Conservation (phyloP, 2,113 vertebrate genomes). For the Gila orcuttii region DNA sequence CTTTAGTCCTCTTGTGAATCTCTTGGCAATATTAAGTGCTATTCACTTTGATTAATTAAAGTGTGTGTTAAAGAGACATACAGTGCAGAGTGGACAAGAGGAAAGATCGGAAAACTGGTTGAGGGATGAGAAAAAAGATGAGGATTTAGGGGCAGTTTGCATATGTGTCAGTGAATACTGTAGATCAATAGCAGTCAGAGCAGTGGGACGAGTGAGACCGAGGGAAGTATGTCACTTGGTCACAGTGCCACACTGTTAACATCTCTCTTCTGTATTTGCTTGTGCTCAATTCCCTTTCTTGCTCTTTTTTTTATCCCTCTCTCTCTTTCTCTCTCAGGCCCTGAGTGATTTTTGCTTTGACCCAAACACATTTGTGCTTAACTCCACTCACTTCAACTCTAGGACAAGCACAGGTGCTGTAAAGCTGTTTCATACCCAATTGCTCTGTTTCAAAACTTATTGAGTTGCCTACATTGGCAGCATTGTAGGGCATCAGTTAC, state of each 20-base stretch:
- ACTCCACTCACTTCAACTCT: constrained; percentile 84
- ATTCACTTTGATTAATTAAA: constrained; percentile 51
- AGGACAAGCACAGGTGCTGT: constrained; percentile 84
- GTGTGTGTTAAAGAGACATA: not conserved
- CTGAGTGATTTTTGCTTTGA: constrained; percentile 91
- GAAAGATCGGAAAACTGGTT: not conserved
- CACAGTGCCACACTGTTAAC: constrained; percentile 61
- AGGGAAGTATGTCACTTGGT: constrained; percentile 72
- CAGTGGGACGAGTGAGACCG: constrained; percentile 47
- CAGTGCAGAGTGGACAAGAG: not conserved
- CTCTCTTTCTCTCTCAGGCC: constrained; percentile 70
- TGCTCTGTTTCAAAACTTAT: not conserved
- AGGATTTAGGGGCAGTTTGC: constrained; percentile 17
- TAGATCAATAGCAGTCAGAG: constrained; percentile 60
- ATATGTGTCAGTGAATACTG: constrained; percentile 48
- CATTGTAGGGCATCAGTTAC: not conserved
- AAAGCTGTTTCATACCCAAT: not conserved
- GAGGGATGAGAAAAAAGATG: constrained; percentile 3
- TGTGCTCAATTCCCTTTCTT: constrained; percentile 37
- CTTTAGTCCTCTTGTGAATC: constrained; percentile 43
- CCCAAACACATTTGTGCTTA: constrained; percentile 84
- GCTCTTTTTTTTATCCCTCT: constrained; percentile 26
- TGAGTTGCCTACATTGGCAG: not conserved
- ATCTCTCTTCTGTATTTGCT: constrained; percentile 48
- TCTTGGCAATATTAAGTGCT: constrained; percentile 30